Percentiles rank a stretch among this genome's conserved stretches.
These are phyloP conservation scores for Eremobia ochroleuca DNA, from an alignment of 2,888 invertebrate species.

Conservation along the genomic window DNA sequence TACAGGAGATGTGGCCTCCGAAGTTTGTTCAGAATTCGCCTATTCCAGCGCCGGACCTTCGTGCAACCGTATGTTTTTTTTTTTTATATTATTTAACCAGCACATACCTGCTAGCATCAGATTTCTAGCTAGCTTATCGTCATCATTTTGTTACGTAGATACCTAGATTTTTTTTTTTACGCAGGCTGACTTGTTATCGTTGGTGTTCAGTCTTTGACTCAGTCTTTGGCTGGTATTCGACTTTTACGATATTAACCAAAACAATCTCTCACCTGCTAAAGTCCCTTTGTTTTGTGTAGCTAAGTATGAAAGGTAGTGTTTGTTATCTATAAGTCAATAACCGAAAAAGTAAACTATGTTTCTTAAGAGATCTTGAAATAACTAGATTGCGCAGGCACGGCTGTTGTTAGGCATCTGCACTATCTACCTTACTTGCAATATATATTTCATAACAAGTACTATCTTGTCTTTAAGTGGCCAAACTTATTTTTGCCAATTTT, in stretches of 20 bases:
- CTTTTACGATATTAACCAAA: not conserved
- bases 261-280: constrained; percentile 8
- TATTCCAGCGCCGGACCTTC: constrained; percentile 90
- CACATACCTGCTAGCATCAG: not conserved
- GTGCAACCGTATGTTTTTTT: constrained; percentile 89
- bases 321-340: constrained; percentile 3
- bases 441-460: not conserved
- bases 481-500: constrained; percentile 1
- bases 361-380: not conserved
- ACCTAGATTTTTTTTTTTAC: not conserved
- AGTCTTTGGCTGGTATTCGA: not conserved
- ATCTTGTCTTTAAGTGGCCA: not conserved
- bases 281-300: constrained; percentile 5
- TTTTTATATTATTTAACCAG: not conserved
- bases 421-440: not conserved
- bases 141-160: not conserved
- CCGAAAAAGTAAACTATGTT: not conserved
- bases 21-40: constrained; percentile 91
- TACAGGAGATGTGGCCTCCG: constrained; percentile 80
- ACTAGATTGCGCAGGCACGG: not conserved
- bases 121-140: not conserved
- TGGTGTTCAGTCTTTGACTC: not conserved
- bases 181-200: not conserved
- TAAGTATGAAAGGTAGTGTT: not conserved
- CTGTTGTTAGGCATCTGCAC: not conserved